Evolutionary conservation across 2,888 invertebrate genomes (phyloP), one percentile per base, ranked within the genome.

Genomic region (Orchestes rusci): DNA sequence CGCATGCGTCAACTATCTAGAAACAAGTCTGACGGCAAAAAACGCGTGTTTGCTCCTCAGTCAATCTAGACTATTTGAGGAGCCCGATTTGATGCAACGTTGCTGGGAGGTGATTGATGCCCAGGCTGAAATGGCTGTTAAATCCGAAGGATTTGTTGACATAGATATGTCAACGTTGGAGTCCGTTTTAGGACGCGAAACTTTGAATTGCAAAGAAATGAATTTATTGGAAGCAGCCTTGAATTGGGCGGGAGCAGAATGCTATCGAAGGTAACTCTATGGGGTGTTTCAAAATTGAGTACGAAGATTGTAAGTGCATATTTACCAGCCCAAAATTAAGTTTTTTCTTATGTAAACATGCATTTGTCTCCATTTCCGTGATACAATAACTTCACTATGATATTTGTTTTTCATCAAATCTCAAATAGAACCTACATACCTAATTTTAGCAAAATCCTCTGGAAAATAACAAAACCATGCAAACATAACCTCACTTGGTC

Each of bases 101-200:
- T 93, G 93, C 73, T 93, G 92, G 92, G 92, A 93, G 76, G 94
- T 95, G 51, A 94, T 96, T 66, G 95, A 95, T 72, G 95, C 95
- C 42, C 89, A 89, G 87, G 94, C 95, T 63, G 93, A 94, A 73
- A 90, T 95, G 84, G 94, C 95, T 45, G 77, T 96, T 58, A 84
- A 84, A 56, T 93, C 94, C 1, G 95, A 95, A 63, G 94, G 94
- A 56, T 95, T 96, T 73, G 85, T 89, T 54, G 95, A 96, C 67
- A 93, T 96, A 63, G 95, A 95, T 70, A 82, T 87, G 59, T 85
- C 89, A 56, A 95, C 95, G 17, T 76, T 95, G 58, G 88, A 91
- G 68, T 89, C 89, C 46, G 91, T 95, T 56, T 74, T 96, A 57
- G 84, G 84, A 40, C 78, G 95, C 54, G 95, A 96, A 71, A 94